Evolutionary conservation across 2,888 invertebrate species (phyloP).

Genomic region (Conomelus anceps): DNA sequence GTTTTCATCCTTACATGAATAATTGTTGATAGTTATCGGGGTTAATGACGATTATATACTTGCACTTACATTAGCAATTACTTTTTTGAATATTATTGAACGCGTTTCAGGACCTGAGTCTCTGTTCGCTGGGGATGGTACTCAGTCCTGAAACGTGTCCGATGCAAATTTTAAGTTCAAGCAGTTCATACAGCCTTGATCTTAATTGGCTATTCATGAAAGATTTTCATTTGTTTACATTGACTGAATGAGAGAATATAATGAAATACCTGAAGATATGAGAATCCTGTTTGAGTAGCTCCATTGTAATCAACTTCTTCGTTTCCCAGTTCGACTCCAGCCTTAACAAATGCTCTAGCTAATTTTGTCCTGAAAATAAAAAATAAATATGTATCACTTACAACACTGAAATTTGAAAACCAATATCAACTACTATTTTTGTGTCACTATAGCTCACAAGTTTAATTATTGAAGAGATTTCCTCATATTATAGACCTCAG

Average conservation of each 20-base stretch:
- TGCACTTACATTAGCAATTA: too few relatives aligned
- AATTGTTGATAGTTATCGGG: too few relatives aligned
- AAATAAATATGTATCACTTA: neutral
- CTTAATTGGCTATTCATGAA: neutral
- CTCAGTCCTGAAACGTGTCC: too few relatives aligned
- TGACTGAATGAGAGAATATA: neutral
- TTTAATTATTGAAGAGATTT: neutral
- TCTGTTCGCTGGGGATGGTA: too few relatives aligned
- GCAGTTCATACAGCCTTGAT: neutral
- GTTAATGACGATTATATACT: too few relatives aligned
- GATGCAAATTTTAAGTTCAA: too few relatives aligned
- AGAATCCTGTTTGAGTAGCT: slow-evolving; percentile 53
- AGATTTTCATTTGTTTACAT: neutral
- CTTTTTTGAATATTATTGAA: too few relatives aligned
- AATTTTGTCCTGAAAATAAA: slow-evolving; percentile 45
- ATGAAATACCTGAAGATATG: slow-evolving; percentile 47
- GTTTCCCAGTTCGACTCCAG: slow-evolving; percentile 55
- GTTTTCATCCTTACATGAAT: too few relatives aligned
- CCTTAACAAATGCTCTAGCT: slow-evolving; percentile 55
- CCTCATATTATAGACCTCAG: neutral
- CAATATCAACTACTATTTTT: neutral
- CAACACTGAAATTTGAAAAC: neutral
- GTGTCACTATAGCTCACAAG: too few relatives aligned
- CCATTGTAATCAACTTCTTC: slow-evolving; percentile 57
- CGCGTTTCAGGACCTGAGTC: too few relatives aligned